Base-by-base conservation (phyloP, 2,113 vertebrate species). In the Puffinus mauretanicus region DNA sequence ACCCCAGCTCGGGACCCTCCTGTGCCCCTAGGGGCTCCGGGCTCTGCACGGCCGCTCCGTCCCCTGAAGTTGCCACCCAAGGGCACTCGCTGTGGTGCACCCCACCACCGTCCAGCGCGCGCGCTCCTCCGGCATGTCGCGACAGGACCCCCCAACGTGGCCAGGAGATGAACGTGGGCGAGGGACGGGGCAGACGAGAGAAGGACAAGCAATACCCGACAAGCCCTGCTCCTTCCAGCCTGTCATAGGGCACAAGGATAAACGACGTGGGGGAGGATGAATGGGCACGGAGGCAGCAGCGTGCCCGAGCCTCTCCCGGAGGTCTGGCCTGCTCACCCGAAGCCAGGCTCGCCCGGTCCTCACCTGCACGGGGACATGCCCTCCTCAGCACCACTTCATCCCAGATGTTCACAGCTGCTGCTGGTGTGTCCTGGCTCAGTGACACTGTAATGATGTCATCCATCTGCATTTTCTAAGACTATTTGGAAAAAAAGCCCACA, bases 41-140 rank as follows among this genome's bases (percentile, higher is more conserved):
- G 86, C 57, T 64, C 72, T 36, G 54, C 60, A 4, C 3, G 2
- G 67, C 34, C 12, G 2, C 80, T 73, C 40, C 4, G 1, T 11
- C 4, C 16, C 70, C 67, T 3, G 1, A 8, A 54, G 69, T 0
- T 14, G n/a, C 52, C 57, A 9, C 17, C 2, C 46, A 51, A 22
- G 16, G 13, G 38, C 55, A 14, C 38, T 16, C 2, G 2, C 36
- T 11, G 3, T 2, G 38, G 60, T 16, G 64, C 62, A 51, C 11
- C 46, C 57, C 47, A 18, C 16, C 16, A 2, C 6, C 25, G 5
- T 1, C 49, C 75, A 76, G 46, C 3, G 7, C 60, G 26, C 11
- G 2, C 3, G 5, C 18, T 64, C 30, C 62, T 29, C 49, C 1
- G 0, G 13, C 20, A 17, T 0, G 0, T 16, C 1, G 2, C 1